phyloP scores from a whole-genome alignment of 2,113 vertebrate genomes.

The Gallinago media region DNA sequence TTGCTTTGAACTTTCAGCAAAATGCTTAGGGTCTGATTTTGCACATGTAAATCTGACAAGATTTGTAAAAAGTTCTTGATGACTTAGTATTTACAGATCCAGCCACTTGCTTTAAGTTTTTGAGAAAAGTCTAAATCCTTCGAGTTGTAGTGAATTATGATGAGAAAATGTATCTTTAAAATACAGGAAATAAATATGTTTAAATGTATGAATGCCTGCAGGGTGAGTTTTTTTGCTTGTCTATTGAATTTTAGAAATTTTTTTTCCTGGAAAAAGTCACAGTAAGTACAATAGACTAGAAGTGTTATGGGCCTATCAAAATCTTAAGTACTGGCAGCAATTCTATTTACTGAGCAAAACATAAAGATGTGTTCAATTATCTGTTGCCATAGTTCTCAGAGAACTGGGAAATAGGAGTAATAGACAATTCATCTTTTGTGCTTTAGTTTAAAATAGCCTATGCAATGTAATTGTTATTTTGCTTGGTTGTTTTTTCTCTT shows the following conservation, averaged over 20 bases:
- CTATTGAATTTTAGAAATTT: not conserved
- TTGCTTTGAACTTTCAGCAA: not conserved
- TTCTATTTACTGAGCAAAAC: constrained; percentile 14
- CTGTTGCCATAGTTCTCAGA: not conserved
- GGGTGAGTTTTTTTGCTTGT: not conserved
- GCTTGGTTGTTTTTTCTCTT: not conserved
- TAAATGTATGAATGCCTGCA: not conserved
- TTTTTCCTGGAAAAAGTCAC: not conserved
- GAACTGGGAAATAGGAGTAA: not conserved
- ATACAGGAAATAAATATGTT: not conserved
- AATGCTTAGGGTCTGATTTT: constrained; percentile 24
- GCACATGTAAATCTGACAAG: constrained; percentile 17
- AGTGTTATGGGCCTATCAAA: not conserved
- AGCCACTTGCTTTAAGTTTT: constrained; percentile 12
- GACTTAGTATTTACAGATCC: not conserved
- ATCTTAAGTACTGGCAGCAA: not conserved
- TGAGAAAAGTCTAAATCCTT: constrained; percentile 34
- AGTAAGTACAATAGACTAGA: not conserved
- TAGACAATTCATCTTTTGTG: not conserved
- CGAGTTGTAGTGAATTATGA: not conserved
- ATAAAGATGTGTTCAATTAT: not conserved
- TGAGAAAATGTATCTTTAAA: not conserved
- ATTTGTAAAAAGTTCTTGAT: constrained; percentile 13
- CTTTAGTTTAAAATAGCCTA: not conserved
- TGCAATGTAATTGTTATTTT: not conserved